Evolutionary conservation across 2,113 vertebrate species (phyloP).

Genomic region (Urocitellus parryii): DNA sequence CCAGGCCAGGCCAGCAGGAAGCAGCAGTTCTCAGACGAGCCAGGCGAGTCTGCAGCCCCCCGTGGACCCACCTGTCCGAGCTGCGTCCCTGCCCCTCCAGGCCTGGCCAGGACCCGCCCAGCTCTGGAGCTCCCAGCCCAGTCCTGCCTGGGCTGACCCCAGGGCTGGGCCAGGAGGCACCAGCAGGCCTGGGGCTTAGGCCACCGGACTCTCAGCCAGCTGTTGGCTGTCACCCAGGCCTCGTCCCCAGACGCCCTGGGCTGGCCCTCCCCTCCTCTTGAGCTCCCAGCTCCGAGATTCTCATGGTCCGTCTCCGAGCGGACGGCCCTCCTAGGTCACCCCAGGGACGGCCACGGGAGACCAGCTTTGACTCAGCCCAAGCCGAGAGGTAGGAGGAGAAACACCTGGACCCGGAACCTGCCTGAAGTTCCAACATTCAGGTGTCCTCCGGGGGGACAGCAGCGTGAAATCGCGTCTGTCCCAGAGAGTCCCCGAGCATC

Average conservation of each 20-base stretch:
- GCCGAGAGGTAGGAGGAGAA: background rate
- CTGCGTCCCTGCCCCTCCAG: no score
- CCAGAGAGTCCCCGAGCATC: background rate
- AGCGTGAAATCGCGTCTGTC: background rate
- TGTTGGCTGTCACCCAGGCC: no score
- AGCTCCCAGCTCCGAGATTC: background rate
- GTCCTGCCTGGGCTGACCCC: background rate
- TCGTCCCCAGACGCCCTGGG: no score
- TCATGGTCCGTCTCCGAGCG: background rate
- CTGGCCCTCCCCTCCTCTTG: background rate
- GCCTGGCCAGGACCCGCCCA: background rate
- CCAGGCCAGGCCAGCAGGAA: background rate
- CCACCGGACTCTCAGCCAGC: background rate
- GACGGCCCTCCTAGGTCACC: background rate
- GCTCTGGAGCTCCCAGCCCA: rapidly evolving
- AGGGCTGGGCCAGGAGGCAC: no score
- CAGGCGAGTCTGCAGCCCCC: background rate
- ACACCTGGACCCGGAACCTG: background rate
- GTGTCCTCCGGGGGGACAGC: background rate
- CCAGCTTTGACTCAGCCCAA: background rate
- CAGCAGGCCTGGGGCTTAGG: background rate
- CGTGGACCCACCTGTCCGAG: background rate
- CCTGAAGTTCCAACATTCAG: background rate
- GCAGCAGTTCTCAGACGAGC: background rate
- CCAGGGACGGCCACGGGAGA: rapidly evolving